phyloP scores from a whole-genome alignment of 2,888 invertebrate species.

The Cheilosia impressa region DNA sequence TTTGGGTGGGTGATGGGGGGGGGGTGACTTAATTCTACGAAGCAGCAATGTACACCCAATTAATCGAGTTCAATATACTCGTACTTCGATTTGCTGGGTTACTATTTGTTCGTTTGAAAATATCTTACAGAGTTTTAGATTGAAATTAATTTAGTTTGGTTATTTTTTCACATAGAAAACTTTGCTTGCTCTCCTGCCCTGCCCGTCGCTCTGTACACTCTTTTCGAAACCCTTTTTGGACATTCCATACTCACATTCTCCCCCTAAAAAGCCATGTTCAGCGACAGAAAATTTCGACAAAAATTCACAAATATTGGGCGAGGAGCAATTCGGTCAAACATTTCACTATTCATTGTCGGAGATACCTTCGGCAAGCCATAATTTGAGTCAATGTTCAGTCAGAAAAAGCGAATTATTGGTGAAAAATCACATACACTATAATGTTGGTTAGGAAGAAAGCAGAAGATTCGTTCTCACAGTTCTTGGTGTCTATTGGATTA shows the following conservation, averaged over 20 bases:
- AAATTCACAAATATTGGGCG: conserved; percentile 22
- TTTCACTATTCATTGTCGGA: not conserved
- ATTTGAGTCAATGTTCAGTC: not conserved
- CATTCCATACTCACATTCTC: conserved; percentile 4
- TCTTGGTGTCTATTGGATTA: too few relatives aligned
- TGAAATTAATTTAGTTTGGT: too few relatives aligned
- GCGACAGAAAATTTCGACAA: conserved; percentile 1
- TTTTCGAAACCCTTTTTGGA: not conserved
- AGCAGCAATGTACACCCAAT: conserved; percentile 29
- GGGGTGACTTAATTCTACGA: not conserved
- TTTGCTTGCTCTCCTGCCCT: not conserved
- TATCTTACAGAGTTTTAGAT: not conserved
- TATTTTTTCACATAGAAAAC: too few relatives aligned
- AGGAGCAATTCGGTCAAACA: conserved; percentile 8
- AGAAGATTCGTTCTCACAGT: not conserved
- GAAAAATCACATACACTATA: conserved; percentile 1
- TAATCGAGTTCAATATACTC: conserved; percentile 26
- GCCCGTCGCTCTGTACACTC: not conserved
- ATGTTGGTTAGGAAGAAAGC: not conserved
- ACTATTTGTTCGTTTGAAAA: not conserved
- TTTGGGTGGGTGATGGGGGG: not conserved
- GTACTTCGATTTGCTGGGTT: not conserved
- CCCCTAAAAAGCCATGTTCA: not conserved
- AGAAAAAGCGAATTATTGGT: not conserved
- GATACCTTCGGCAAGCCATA: not conserved